Base-by-base conservation (phyloP, 2,888 invertebrate genomes). In the Leptopilina drosophilae region DNA sequence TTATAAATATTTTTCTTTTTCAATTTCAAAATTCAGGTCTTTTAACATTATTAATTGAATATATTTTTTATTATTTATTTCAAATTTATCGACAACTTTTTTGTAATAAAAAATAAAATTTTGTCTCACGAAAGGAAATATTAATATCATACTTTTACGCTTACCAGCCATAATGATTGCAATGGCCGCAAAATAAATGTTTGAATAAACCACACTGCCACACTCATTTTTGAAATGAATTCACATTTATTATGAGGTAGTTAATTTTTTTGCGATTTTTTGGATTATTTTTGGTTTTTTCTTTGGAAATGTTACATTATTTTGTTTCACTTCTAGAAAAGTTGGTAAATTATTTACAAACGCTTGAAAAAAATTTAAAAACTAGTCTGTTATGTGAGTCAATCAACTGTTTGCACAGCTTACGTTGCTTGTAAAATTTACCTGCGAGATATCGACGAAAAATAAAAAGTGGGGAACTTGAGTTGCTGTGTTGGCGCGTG, bases 151-250 rank as follows among this genome's bases (percentile, higher is more conserved):
- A 62, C 15, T 62, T 62, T 15, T 15, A 40, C 15, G 11, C 66
- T 66, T 15, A 66, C 66, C 46, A 42, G 66, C 66, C 66, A 66
- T 66, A 66, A 66, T 46, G 42, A 7, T 15, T 66, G 42, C 11
- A 66, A 66, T 66, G 66, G 42, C 15, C 66, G 66, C 15, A 66
- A 42, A 66, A 66, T 66, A 15, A 33, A 46, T 9, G 14, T 15
- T 9, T 42, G 42, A 42, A 66, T 40, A 66, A 5, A 33, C 42
- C 42, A 15, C n/a, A 42, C 66, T 42, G 66, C 40, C 9, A 66
- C 8, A 15, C 62, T 62, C 62, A 62, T 62, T 62, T 62, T 9
- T 11, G 11, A 49, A 15, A 9, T 20, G 20, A 62, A 62, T 62
- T 15, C 20, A 62, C 62, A 15, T 59, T 59, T 7, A 62, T 20